Base-by-base conservation (phyloP, 1,140 invertebrate genomes). In the Asbolus verrucosus region DNA sequence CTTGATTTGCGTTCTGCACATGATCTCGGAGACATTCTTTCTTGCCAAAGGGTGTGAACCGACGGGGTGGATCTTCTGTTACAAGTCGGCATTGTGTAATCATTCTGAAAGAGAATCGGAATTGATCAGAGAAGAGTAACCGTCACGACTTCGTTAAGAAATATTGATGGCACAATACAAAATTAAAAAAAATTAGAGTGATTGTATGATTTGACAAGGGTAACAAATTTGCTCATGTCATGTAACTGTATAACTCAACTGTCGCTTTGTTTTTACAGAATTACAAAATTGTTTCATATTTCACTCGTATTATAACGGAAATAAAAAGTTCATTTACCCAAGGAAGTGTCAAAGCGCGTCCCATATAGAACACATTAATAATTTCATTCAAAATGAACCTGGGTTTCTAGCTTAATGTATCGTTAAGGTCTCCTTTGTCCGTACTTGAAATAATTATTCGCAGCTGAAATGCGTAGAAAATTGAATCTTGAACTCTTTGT, bases 1-100 rank as follows among this genome's bases (percentile, higher is more conserved):
- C 80, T 83, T 1, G 81, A 76, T 61, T 77, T 81, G 62, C 73
- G 65, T 66, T 67, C 15, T 14, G 13, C 70, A 65, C 19, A 65
- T 16, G 36, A 69, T 14, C 59, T 38, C n/a, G 38, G 60, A 6
- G 60, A 63, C 33, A 63, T 63, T 62, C 70, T 70, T 43, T 79
- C 76, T 36, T 75, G 77, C 77, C 77, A 78, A 5, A 69, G 71
- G 61, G 61, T 63, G 61, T 63, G 61, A 66, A 73, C 62, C 31
- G 77, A 70, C 18, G 77, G 62, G 43, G 75, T 72, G 38, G 76
- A 74, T 59, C 73, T 74, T 16, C 74, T 67, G 46, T 68, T 69
- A 38, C 71, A 73, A 71, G 69, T 73, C 63, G 73, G 67, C 65
- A 79, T 70, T 13, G 67, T 65, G 66, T 78, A 79, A 38, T 79